A percentile compares a stretch with the other conserved stretches of the same genome.
Conservation (phyloP, 1,140 invertebrate species). For the Formica selysi region DNA sequence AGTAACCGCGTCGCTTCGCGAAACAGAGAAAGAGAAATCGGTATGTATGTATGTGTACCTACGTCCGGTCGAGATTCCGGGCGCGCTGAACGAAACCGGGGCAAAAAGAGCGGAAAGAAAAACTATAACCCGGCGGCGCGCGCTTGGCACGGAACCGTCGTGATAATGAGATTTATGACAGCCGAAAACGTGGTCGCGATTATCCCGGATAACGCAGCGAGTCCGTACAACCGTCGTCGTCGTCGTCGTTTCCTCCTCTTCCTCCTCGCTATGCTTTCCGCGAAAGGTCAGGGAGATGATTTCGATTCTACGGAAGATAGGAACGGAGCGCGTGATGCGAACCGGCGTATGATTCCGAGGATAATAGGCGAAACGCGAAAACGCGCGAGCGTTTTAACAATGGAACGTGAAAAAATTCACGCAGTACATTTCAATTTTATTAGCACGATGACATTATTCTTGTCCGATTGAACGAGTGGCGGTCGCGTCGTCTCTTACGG, state of each 20-base stretch:
- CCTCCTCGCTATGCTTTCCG: not conserved
- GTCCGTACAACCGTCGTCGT: not conserved
- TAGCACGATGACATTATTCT: constrained; percentile 20
- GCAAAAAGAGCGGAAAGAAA: constrained; percentile 46
- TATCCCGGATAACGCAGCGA: constrained; percentile 56
- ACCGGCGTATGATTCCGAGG: not conserved
- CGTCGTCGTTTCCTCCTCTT: not conserved
- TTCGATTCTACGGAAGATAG: constrained; percentile 42
- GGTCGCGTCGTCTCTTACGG: constrained; percentile 6
- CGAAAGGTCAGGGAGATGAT: constrained; percentile 48
- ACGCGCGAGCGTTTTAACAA: constrained; percentile 1
- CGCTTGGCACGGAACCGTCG: constrained; percentile 61
- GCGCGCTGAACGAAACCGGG: constrained; percentile 34
- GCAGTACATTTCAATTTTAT: constrained; percentile 21
- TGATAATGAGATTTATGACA: constrained; percentile 77
- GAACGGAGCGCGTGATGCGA: not conserved
- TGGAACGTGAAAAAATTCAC: not conserved
- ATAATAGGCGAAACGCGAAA: constrained; percentile 34
- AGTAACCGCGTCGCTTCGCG: constrained; percentile 22
- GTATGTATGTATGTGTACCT: not conserved
- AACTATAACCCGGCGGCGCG: constrained; percentile 67
- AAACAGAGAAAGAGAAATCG: not conserved
- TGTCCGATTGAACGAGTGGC: constrained; percentile 38
- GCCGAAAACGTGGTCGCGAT: constrained; percentile 76
- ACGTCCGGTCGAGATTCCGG: constrained; percentile 51